Conservation (phyloP, 2,888 invertebrate genomes). For the Sinhomidia bicolor region DNA sequence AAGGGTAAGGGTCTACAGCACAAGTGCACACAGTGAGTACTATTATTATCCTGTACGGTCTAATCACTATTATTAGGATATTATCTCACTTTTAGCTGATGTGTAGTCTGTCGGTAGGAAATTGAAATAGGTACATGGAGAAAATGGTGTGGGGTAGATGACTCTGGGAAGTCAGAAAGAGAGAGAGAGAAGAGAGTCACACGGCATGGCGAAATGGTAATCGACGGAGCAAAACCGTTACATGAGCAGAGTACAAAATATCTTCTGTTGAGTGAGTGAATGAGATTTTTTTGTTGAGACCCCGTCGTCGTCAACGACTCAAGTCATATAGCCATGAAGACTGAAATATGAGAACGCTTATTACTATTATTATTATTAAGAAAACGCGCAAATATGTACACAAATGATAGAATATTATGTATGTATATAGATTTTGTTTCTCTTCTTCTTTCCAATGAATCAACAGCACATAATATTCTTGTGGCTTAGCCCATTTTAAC, state of each 20-base stretch:
- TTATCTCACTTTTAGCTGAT: too few relatives aligned
- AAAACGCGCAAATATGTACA: not conserved
- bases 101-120: not conserved
- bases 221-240: conserved; percentile 32
- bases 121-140: not conserved
- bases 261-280: conserved; percentile 11
- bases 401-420: not conserved
- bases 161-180: not conserved
- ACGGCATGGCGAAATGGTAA: conserved; percentile 44
- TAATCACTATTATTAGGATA: too few relatives aligned
- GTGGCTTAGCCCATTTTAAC: conserved; percentile 13
- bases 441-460: not conserved
- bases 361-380: conserved; percentile 10
- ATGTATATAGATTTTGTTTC: not conserved
- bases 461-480: not conserved
- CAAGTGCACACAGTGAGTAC: too few relatives aligned
- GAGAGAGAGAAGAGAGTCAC: not conserved
- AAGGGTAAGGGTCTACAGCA: too few relatives aligned
- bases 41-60: too few relatives aligned
- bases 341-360: conserved; percentile 39
- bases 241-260: not conserved
- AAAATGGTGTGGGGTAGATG: not conserved
- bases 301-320: not conserved
- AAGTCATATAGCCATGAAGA: not conserved
- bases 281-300: not conserved